Base-by-base conservation (phyloP, 2,113 vertebrate species). In the Lamprologus callipterus region DNA sequence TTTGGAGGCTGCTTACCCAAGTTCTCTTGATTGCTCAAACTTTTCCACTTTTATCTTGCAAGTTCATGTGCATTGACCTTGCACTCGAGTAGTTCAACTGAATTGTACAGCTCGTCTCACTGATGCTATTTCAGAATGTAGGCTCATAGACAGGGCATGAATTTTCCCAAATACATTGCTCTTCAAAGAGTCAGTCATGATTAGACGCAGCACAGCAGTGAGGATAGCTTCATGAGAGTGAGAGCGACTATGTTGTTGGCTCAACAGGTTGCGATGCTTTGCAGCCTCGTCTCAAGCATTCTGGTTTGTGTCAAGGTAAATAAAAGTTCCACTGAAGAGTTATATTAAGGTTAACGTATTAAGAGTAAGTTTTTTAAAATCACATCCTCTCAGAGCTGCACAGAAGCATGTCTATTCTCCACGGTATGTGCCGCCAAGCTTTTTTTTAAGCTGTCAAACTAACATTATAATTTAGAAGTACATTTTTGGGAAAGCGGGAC, bases 401-500 rank as follows among this genome's bases (percentile, higher is more conserved):
- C 63, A 68, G 31, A 68, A 40, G 35, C 63, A 68, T 40, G 63
- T 68, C 19, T 40, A 5, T 68, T 68, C 33, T 68, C 19, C 19
- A 68, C 2, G 7, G 33, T 37, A 4, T 68, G 19, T 26, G 7
- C 68, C 8, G 21, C 73, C 35, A 87, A 33, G 45, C 75, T 33
- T 26, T 73, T 42, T 49, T 26, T 13, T 87, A 33, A 37, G 10
- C 7, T 51, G 54, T 85, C 57, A 75, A 68, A 58, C 31, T 80
- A 35, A 88, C 53, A 47, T 73, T 51, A 58, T 10, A 12, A 53
- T 70, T 82, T 16, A 33, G 28, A 33, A 68, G 58, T 58, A 33
- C 79, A 82, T 54, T 21, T 87, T 21, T 87, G 78, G 58, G 58
- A 78, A 47, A 53, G 11, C 13, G n/a, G n/a, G 21, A 65, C 21